A percentile compares a stretch with the other conserved stretches of the same genome.
Evolutionary conservation across 2,797 vertebrate genomes (phyloP).

Genomic region (Mormyrops attenuatus): DNA sequence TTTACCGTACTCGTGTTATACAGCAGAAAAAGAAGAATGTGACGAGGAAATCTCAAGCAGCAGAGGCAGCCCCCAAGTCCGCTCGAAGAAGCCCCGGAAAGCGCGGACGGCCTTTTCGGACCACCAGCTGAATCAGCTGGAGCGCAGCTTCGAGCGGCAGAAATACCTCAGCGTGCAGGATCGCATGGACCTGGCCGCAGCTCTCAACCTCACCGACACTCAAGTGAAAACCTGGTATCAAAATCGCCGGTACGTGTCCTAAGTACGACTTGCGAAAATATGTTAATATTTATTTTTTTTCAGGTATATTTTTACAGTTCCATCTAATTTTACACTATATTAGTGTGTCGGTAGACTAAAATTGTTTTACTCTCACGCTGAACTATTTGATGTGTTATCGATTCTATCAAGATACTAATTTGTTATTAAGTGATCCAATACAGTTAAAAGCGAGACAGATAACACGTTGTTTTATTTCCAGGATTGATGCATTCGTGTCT

Average conservation of each 20-base stretch:
- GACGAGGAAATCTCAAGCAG: conserved; percentile 91
- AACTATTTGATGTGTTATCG: not conserved
- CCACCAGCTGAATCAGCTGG: conserved; percentile 93
- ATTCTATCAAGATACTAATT: not conserved
- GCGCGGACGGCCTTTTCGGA: conserved; percentile 91
- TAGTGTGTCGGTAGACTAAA: not conserved
- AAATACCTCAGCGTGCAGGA: conserved; percentile 91
- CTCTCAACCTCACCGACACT: conserved; percentile 86
- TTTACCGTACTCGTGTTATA: not conserved
- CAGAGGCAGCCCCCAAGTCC: conserved; percentile 85
- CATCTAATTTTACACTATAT: not conserved
- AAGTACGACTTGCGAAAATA: not conserved
- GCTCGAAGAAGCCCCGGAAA: conserved; percentile 91
- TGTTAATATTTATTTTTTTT: not conserved
- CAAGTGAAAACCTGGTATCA: conserved; percentile 95
- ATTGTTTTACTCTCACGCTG: not conserved
- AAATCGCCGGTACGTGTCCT: conserved; percentile 69
- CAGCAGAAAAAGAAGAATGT: conserved; percentile 86
- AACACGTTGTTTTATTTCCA: not conserved
- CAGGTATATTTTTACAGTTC: not conserved
- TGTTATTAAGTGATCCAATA: not conserved
- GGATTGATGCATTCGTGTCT: not conserved
- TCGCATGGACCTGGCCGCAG: conserved; percentile 92
- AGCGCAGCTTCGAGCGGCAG: conserved; percentile 56
- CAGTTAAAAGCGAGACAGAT: not conserved